These are phyloP conservation scores for Agrilus planipennis DNA, from an alignment of 1,140 invertebrate species.

Conservation along the genomic window DNA sequence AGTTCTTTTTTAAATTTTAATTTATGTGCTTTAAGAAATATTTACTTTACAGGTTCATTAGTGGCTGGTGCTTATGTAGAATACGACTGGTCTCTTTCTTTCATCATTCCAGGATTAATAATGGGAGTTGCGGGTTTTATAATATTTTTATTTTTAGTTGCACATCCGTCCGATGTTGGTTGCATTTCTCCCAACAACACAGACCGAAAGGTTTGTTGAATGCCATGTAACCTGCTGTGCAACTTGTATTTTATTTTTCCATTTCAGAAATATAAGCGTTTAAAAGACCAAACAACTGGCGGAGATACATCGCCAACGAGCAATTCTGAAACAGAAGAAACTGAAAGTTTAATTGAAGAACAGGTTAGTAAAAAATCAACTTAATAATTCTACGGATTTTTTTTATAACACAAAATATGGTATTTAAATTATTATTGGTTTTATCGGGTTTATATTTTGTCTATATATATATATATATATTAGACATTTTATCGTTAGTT, in stretches of 20 bases:
- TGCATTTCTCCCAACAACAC: slow-evolving; percentile 35
- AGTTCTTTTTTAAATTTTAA: neutral
- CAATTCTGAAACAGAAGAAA: slow-evolving; percentile 32
- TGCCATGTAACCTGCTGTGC: slow-evolving; percentile 1
- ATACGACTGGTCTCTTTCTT: slow-evolving; percentile 80
- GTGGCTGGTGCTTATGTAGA: slow-evolving; percentile 80
- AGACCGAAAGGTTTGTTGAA: neutral
- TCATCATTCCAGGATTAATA: slow-evolving; percentile 82
- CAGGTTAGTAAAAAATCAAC: slow-evolving; percentile 33
- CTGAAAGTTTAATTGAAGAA: slow-evolving; percentile 30
- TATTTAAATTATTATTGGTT: no score
- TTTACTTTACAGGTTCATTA: slow-evolving; percentile 41
- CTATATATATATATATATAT: no score
- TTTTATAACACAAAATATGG: neutral
- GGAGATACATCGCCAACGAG: slow-evolving; percentile 15
- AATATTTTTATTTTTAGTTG: slow-evolving; percentile 76
- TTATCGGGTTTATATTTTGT: no score
- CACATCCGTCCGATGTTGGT: slow-evolving; percentile 64
- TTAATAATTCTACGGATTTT: slow-evolving; percentile 12
- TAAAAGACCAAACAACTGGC: slow-evolving; percentile 23
- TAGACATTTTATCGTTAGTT: no score
- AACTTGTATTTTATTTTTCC: neutral
- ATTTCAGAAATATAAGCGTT: slow-evolving; percentile 18
- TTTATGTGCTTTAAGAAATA: no score
- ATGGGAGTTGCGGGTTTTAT: slow-evolving; percentile 67